phyloP scores from a whole-genome alignment of 2,888 invertebrate species.

The Pherbina coryleti region DNA sequence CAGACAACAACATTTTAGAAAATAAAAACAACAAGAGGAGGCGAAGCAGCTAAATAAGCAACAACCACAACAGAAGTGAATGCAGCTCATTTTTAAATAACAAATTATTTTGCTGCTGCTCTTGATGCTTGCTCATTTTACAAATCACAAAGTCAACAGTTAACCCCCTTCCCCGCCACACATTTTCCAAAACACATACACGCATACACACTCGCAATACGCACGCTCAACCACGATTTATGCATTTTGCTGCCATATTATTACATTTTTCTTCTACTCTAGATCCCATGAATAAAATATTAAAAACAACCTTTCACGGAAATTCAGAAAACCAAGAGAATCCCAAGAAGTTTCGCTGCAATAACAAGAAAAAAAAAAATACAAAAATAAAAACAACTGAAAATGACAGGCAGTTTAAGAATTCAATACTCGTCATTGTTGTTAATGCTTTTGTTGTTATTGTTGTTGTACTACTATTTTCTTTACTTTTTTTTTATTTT shows the following conservation, averaged over 20 bases:
- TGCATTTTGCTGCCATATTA: background rate
- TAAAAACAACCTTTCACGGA: background rate
- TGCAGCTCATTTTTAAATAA: conserved; percentile 20
- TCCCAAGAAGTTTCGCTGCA: background rate
- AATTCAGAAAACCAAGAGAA: background rate
- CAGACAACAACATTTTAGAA: background rate
- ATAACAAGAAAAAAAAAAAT: background rate
- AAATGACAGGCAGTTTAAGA: conserved; percentile 1
- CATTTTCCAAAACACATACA: background rate
- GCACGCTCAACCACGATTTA: background rate
- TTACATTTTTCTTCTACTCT: conserved; percentile 5
- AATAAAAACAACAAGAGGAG: background rate
- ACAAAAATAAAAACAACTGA: background rate
- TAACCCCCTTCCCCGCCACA: background rate
- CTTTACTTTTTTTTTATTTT: background rate
- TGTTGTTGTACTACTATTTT: background rate
- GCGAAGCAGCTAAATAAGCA: background rate
- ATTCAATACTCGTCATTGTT: background rate
- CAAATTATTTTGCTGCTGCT: background rate
- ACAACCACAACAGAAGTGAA: background rate
- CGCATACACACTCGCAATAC: background rate
- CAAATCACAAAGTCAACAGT: conserved; percentile 29
- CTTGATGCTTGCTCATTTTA: background rate
- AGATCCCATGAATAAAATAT: conserved; percentile 25
- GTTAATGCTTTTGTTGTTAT: background rate